Conservation (phyloP, 2,113 vertebrate genomes). For the Phalacrocorax aristotelis region DNA sequence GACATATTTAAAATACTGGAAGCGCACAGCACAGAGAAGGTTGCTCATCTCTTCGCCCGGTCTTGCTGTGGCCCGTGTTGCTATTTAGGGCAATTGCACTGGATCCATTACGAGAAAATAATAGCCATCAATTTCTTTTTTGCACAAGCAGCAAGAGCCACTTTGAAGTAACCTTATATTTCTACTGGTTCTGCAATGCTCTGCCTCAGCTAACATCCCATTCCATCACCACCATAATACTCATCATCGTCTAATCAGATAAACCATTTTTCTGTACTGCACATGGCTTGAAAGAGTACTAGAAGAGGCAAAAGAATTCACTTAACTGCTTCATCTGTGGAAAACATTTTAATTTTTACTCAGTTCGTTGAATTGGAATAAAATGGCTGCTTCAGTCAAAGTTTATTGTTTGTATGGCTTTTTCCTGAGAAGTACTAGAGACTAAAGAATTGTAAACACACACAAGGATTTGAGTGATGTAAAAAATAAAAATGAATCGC, state of each 20-base stretch:
- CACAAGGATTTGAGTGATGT: neutral
- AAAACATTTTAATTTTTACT: constrained; percentile 5
- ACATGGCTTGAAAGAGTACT: neutral
- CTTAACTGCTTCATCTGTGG: neutral
- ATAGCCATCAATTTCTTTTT: neutral
- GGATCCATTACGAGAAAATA: neutral
- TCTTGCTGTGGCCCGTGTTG: neutral
- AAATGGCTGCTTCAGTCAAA: neutral
- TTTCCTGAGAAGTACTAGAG: neutral
- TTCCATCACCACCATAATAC: neutral
- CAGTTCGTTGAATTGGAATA: neutral
- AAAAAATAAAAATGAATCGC: neutral
- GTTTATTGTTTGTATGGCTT: neutral
- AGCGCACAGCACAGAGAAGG: accelerated
- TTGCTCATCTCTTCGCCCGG: neutral
- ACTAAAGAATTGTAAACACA: neutral
- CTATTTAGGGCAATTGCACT: neutral
- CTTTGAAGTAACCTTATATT: neutral
- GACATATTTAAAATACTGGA: neutral
- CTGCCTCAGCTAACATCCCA: neutral
- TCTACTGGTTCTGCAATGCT: neutral
- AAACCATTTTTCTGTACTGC: neutral
- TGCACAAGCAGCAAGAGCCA: neutral
- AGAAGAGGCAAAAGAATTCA: neutral
- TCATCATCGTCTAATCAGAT: neutral